Base-by-base conservation (phyloP, 2,888 invertebrate genomes). In the Pantelozetes paolii region DNA sequence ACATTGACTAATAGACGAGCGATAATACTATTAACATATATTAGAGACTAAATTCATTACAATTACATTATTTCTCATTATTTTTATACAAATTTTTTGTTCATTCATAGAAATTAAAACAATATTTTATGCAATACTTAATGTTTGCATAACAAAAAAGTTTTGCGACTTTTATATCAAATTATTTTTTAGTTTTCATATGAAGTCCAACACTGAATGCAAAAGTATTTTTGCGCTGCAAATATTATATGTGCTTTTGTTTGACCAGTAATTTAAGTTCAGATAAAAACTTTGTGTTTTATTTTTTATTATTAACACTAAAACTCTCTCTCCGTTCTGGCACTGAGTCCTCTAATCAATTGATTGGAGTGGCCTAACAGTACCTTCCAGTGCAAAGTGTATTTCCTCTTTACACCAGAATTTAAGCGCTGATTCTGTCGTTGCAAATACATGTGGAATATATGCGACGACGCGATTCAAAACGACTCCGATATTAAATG, bases 21-120 rank as follows among this genome's bases (percentile, higher is more conserved):
- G 26, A 15, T 69, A 69, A 69, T 69, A 69, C 26, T 69, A 69
- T 69, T 69, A 69, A 45, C 69, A 69, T 69, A 69, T 69, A 69
- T 69, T 69, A 69, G 26, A 64, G 36, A n/a, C 32, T n/a, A 20
- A 64, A 45, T 69, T 69, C 42, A 69, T 69, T 42, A 69, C 42
- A 45, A 69, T 45, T 45, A 40, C 67, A 45, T 28, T 42, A 45
- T 26, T 69, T 67, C 18, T 36, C 40, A 59, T 59, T 48, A 48
- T 48, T 23, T 54, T 54, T 20, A 54, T 20, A 45, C 36, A 45
- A 15, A 36, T 36, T 5, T 36, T 36, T 36, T 36, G 5, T 36
- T 36, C 5, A 8, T 8, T 36, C 11, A 36, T 50, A n/a, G 6
- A 50, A 50, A n/a, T 6, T 50, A n/a, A 9, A 9, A 9, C 50